Conservation (phyloP, 2,888 invertebrate genomes). For the Cybosia mesomella region DNA sequence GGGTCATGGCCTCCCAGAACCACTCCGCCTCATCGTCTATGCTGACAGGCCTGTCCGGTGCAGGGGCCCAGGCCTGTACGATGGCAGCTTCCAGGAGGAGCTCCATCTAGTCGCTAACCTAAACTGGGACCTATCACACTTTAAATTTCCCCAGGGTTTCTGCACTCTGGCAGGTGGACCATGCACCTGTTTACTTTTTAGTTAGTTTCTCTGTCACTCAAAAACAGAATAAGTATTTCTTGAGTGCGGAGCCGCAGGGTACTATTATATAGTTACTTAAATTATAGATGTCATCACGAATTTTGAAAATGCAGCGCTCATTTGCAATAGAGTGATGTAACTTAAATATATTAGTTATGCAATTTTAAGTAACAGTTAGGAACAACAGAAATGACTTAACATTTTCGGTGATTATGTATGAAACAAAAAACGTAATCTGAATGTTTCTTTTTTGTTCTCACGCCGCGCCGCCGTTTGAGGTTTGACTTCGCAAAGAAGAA, state of each 20-base stretch:
- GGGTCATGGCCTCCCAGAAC: too few species aligned
- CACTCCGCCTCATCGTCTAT: too few species aligned
- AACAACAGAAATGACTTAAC: not conserved
- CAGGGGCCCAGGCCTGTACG: too few species aligned
- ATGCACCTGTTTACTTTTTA: not conserved
- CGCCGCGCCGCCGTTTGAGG: too few species aligned
- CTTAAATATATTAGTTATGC: conserved; percentile 1
- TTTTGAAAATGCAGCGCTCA: not conserved
- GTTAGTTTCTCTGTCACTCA: not conserved
- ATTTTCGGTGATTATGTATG: not conserved
- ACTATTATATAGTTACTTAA: not conserved
- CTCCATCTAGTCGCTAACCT: too few species aligned
- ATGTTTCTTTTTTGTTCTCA: too few species aligned
- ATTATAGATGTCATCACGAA: not conserved
- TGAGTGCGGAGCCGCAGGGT: not conserved
- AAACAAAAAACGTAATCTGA: not conserved
- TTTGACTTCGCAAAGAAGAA: too few species aligned
- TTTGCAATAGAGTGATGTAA: not conserved
- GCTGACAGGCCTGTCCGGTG: too few species aligned
- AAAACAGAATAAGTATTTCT: not conserved
- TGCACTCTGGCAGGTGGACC: too few species aligned
- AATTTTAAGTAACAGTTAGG: not conserved
- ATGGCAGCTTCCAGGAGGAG: too few species aligned
- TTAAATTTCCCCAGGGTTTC: not conserved
- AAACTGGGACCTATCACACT: not conserved